Base-by-base conservation (phyloP, 2,113 vertebrate species). In the Himantopus leucocephalus region DNA sequence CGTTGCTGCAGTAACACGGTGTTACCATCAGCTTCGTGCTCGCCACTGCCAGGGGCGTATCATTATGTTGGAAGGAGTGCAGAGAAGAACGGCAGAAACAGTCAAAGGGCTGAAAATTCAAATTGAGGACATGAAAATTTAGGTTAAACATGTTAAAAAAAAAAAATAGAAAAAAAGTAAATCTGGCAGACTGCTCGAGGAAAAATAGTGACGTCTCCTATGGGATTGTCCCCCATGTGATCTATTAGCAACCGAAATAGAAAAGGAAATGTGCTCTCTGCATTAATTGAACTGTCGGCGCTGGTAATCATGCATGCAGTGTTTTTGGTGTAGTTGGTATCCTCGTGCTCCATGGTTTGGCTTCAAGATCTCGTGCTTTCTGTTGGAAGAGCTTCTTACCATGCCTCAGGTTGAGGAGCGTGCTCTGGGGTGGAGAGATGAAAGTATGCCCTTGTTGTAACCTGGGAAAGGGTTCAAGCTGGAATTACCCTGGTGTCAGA, bases 71-170 rank as follows among this genome's bases (percentile, higher is more conserved):
- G 62, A 64, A 81, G 45, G 50, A 62, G 41, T 1, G 14, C 53
- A 53, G 89, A 73, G 79, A 16, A 79, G 62, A 92, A 9, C 0
- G 1, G 37, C 32, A 45, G 59, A 58, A 85, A 62, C 37, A 55
- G 43, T 85, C 39, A 34, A 41, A 94, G 73, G 64, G 70, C 64
- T 97, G 87, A 77, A 84, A 77, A 84, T 80, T 92, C 53, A 72
- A 63, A 86, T 4, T 26, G 50, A 73, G 64, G 50, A 74, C 50
- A 11, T 20, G 27, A 91, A 91, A 79, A 92, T 84, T 77, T 53
- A 91, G 79, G 79, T 92, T 94, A 85, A 95, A 86, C 4, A 3
- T 19, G 12, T 37, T 41, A 32, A 29, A 53, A 63, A 50, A 68
- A n/a, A 74, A n/a, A 41, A 12, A 41, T 34, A n/a, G n/a, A 8